phyloP scores from a whole-genome alignment of 2,797 vertebrate genomes.

The Microchirus variegatus region DNA sequence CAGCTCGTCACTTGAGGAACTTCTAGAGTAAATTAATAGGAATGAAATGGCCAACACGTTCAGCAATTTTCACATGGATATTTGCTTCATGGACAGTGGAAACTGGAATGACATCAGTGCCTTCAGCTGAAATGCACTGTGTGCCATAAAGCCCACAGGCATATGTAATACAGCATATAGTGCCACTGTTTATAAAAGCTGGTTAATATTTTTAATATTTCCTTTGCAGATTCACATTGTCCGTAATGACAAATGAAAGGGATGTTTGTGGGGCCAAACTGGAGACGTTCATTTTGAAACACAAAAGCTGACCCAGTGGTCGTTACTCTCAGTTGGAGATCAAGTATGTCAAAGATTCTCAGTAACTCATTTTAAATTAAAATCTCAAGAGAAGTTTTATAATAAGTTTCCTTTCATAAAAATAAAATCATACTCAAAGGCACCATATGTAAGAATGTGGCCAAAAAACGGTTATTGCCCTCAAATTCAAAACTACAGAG shows the following conservation, averaged over 20 bases:
- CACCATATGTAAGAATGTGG: too few relatives aligned
- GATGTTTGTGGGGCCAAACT: constrained; percentile 52
- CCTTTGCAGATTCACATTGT: constrained; percentile 23
- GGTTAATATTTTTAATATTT: constrained; percentile 18
- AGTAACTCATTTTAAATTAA: too few relatives aligned
- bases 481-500: too few relatives aligned
- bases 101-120: constrained; percentile 27
- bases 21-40: constrained; percentile 17
- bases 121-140: constrained; percentile 28
- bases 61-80: constrained; percentile 22
- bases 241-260: constrained; percentile 21
- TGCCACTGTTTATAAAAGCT: constrained; percentile 33
- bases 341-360: too few relatives aligned
- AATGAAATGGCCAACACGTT: constrained; percentile 21
- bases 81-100: constrained; percentile 29
- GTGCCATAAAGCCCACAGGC: constrained; percentile 15
- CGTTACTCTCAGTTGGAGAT: too few relatives aligned
- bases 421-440: neutral
- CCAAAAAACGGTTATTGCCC: too few relatives aligned
- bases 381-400: too few relatives aligned
- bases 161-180: constrained; percentile 43
- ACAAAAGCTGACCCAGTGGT: too few relatives aligned
- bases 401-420: too few relatives aligned
- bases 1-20: constrained; percentile 37
- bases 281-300: neutral